phyloP scores from a whole-genome alignment of 1,140 invertebrate species.

The Drosophila asahinai region DNA sequence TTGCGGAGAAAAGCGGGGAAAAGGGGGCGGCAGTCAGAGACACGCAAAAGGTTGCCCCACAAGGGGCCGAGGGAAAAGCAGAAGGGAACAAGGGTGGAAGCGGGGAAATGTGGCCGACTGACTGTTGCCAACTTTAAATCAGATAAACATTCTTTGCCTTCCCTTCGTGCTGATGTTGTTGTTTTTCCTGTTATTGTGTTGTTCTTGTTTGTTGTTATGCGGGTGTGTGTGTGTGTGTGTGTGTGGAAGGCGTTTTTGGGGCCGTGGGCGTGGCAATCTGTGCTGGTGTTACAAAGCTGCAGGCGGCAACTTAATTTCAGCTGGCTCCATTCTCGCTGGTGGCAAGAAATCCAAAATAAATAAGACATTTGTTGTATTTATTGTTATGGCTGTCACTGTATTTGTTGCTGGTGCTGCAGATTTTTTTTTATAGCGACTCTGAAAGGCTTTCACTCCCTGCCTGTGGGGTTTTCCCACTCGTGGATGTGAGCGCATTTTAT shows the following conservation, averaged over 20 bases:
- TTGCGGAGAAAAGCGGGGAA: conserved; percentile 10
- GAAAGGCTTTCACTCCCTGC: conserved; percentile 6
- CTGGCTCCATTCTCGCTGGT: conserved; percentile 30
- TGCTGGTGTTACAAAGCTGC: conserved; percentile 75
- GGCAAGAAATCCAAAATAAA: conserved; percentile 63
- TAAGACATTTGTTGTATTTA: conserved; percentile 65
- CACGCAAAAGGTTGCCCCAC: conserved; percentile 65
- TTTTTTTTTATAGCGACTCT: conserved; percentile 14
- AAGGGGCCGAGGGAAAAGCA: neutral
- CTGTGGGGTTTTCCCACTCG: conserved; percentile 5
- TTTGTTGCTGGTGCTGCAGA: conserved; percentile 28
- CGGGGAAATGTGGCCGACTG: conserved; percentile 51
- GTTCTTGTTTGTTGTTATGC: conserved; percentile 44
- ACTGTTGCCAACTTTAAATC: conserved; percentile 77
- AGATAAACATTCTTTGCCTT: conserved; percentile 71
- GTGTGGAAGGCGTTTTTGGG: conserved; percentile 9
- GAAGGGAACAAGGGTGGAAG: neutral
- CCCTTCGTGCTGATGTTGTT: conserved; percentile 49
- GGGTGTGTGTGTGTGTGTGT: conserved; percentile 21
- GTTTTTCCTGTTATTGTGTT: conserved; percentile 47
- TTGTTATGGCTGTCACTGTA: conserved; percentile 35
- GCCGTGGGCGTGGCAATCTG: conserved; percentile 38
- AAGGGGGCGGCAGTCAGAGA: conserved; percentile 29
- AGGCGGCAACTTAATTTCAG: conserved; percentile 80
- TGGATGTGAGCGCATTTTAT: conserved; percentile 53